These are phyloP conservation scores for Myotis davidii DNA, from an alignment of 2,113 vertebrate species.

Conservation along the genomic window DNA sequence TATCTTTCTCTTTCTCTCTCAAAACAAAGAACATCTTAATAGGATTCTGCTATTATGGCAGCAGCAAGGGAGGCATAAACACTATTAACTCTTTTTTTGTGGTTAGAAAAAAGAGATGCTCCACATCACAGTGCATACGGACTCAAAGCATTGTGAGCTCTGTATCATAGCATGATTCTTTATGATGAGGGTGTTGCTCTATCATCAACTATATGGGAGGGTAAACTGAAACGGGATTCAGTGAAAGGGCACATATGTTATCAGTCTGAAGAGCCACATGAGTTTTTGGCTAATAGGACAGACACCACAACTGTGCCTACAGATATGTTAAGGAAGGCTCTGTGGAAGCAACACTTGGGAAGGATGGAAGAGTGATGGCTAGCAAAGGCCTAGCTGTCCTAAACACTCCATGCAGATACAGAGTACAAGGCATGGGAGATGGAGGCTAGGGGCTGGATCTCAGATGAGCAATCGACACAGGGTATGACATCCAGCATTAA, in stretches of 20 bases:
- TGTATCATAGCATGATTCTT: not conserved
- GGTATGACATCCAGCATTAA: not conserved
- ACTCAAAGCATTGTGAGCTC: not conserved
- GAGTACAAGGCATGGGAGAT: rapidly evolving
- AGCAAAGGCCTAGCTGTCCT: not conserved
- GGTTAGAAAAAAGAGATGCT: not conserved
- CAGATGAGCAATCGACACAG: not conserved
- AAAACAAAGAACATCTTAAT: too few relatives aligned
- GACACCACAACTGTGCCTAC: not conserved
- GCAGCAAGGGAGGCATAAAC: not conserved
- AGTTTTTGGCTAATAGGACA: not conserved
- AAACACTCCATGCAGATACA: not conserved
- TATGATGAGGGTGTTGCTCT: not conserved
- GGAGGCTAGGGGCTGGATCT: not conserved
- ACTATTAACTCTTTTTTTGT: not conserved
- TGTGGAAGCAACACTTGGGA: not conserved
- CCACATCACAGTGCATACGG: not conserved
- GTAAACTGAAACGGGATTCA: not conserved
- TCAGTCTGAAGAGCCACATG: not conserved
- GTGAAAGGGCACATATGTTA: not conserved
- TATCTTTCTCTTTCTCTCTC: too few relatives aligned
- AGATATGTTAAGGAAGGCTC: not conserved
- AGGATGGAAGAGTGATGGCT: not conserved
- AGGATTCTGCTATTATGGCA: not conserved
- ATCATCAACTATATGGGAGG: not conserved